Evolutionary conservation across 2,888 invertebrate genomes (phyloP), one percentile per base, ranked within the genome.

Genomic region (Oegoconia quadripuncta): DNA sequence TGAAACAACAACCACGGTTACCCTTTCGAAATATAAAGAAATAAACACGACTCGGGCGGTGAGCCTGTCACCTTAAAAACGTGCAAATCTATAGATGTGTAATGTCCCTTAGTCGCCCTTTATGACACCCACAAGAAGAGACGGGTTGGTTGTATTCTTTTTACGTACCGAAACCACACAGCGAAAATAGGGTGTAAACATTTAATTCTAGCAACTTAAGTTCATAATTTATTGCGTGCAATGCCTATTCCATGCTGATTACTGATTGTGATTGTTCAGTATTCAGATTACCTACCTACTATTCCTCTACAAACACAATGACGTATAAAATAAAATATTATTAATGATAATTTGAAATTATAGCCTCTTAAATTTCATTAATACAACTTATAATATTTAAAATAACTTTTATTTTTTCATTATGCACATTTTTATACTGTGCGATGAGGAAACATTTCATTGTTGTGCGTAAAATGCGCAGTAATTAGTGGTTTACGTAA

Each of bases 401-500:
- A 12, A 34, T 33, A 48, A 54, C 43, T 13, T 31, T 37, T 37
- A 22, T 32, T 65, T 67, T 59, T 54, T 54, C 52, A 60, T 56
- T 54, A 54, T 49, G 44, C 41, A 40, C 36, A 50, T 46, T 52
- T 47, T 27, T 50, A 54, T 46, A 50, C 44, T 45, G 48, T 58
- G 58, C 56, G 52, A 64, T 69, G 64, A 67, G 62, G 72, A 70
- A 75, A 74, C 61, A 59, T 62, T 63, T 63, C 64, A 70, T 74
- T 70, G 71, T 78, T 71, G 68, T 69, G 64, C 60, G 64, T 64
- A 68, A n/a, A 74, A 73, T 57, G 64, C 59, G 59, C 55, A 50
- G 63, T 75, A 76, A 80, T 82, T 82, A 81, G 69, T 53, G 48
- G 65, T 83, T 84, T 83, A 80, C 82, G 82, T 78, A 81, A 83